These are phyloP conservation scores for Cordylochernes scorpioides DNA, from an alignment of 2,888 invertebrate species.

Conservation along the genomic window DNA sequence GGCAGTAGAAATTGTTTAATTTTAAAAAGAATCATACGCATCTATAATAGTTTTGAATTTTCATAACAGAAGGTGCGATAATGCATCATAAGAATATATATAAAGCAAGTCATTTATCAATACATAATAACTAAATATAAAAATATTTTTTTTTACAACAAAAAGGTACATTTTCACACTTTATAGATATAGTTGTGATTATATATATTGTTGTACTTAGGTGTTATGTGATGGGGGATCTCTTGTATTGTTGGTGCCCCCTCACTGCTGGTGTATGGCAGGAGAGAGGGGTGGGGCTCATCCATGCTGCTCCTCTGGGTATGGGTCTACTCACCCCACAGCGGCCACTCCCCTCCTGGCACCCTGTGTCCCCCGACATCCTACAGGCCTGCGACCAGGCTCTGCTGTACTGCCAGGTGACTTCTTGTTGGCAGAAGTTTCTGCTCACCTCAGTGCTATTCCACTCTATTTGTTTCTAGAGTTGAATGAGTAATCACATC, in stretches of 20 bases:
- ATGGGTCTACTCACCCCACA: conserved; percentile 58
- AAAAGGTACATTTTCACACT: too few species aligned
- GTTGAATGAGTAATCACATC: too few species aligned
- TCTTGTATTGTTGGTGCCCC: neutral
- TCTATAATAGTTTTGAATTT: too few species aligned
- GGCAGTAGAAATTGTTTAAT: too few species aligned
- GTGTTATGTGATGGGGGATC: neutral
- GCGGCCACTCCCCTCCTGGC: conserved; percentile 34
- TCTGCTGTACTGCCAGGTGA: conserved; percentile 19
- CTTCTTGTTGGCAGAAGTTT: conserved; percentile 6
- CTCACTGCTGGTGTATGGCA: conserved; percentile 19
- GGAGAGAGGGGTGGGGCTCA: conserved; percentile 42
- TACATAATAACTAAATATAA: too few species aligned
- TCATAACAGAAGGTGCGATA: too few species aligned
- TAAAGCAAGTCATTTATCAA: too few species aligned
- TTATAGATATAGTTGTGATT: neutral
- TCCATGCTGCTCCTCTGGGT: conserved; percentile 52
- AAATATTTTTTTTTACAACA: too few species aligned
- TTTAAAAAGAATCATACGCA: too few species aligned
- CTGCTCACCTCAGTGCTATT: too few species aligned
- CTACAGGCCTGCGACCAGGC: conserved; percentile 35
- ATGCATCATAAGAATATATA: too few species aligned
- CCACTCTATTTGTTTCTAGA: too few species aligned
- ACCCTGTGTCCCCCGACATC: conserved; percentile 39
- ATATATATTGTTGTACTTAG: conserved; percentile 3